Evolutionary conservation across 2,797 vertebrate genomes (phyloP), one percentile per base, ranked within the genome.

Genomic region (Uromys caudimaculatus): DNA sequence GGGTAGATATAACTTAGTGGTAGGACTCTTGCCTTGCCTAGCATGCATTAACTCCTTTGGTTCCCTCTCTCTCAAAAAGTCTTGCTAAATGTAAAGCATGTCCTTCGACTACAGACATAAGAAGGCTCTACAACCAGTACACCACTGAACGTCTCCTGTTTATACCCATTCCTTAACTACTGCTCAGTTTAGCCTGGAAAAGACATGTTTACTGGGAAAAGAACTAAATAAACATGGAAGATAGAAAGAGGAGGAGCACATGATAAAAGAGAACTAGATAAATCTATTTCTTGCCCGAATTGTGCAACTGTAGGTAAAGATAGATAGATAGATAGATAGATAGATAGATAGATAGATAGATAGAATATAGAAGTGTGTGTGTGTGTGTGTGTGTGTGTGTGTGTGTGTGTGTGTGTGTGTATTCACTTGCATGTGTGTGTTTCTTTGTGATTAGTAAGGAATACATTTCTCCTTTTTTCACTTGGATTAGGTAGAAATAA

Each of bases 391-490:
- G 24, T 38, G 11, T 41, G 5, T 71, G 14, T 24, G 7, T 9
- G 29, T 38, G 4, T 62, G 6, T 35, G 47, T 13, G 23, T n/a
- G 11, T 27, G 5, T 76, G n/a, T 35, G 3, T 10, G 41, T 47
- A 9, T 50, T 3, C 14, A 38, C 16, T 7, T 58, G 38, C n/a
- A 4, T 11, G 56, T 13, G 32, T 14, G 19, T 35, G 29, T 41
- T 14, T 73, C 17, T 60, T n/a, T 85, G 14, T 2, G 23, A 10
- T n/a, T 54, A 50, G 6, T 24, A 50, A 52, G 4, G 38, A 90
- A 82, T 73, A 3, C 3, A 35, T 93, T 76, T 76, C 17, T 93
- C 24, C 47, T 13, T 23, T 92, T 38, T 94, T 87, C 75, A 87
- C 56, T 77, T 82, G 27, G 9, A 52, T 83, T 52, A 44, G 3